Conservation (phyloP, 1,140 invertebrate species). For the Trachymyrmex septentrionalis region DNA sequence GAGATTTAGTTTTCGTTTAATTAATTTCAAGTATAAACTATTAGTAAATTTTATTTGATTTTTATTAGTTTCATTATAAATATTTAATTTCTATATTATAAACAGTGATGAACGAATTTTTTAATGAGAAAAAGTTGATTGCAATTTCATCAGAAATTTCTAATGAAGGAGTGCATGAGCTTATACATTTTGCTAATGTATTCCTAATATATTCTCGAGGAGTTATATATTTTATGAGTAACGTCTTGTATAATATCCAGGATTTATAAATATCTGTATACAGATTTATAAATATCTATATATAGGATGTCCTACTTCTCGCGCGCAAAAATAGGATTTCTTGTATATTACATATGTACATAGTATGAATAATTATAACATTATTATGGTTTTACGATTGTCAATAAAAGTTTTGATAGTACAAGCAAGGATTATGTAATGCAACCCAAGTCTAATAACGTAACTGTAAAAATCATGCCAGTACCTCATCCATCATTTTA, state of each 20-base stretch:
- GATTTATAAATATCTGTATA: too few species aligned
- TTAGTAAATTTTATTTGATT: not conserved
- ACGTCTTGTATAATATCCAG: constrained; percentile 34
- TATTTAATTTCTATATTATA: constrained; percentile 1
- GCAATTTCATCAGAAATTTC: not conserved
- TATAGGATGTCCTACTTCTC: constrained; percentile 17
- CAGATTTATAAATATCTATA: constrained; percentile 45
- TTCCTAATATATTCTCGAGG: constrained; percentile 5
- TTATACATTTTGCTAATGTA: constrained; percentile 7
- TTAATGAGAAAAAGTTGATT: not conserved
- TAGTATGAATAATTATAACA: constrained; percentile 35
- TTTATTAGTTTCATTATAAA: not conserved
- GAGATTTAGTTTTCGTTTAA: not conserved
- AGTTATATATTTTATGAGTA: constrained; percentile 19
- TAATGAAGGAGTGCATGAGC: not conserved
- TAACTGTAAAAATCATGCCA: constrained; percentile 45
- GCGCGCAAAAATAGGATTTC: constrained; percentile 9
- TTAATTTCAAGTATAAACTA: not conserved
- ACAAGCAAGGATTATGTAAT: constrained; percentile 47
- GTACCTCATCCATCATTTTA: constrained; percentile 45
- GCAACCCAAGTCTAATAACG: constrained; percentile 5
- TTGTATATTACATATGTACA: constrained; percentile 53
- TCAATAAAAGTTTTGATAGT: constrained; percentile 60
- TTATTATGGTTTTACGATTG: constrained; percentile 39
- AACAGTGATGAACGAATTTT: not conserved